Base-by-base conservation (phyloP, 2,113 vertebrate species). In the Syngnathus floridae region DNA sequence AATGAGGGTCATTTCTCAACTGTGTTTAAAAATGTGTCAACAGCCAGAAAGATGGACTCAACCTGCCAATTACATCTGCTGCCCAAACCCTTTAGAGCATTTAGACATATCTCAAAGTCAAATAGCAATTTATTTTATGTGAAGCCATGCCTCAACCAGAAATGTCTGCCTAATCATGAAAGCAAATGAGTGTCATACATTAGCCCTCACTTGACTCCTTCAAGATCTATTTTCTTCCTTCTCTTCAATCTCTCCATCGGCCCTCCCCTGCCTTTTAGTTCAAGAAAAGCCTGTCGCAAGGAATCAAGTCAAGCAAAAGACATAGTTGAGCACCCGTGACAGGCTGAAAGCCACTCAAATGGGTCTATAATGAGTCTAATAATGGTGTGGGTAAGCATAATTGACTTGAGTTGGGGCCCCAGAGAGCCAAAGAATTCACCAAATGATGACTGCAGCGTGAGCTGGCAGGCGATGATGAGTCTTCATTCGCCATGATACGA, bases 1-100 rank as follows among this genome's bases (percentile, higher is more conserved):
- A 87, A 90, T 78, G 76, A 90, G 81, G 83, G 80, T 86, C 72
- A 85, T 90, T 90, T 84, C 81, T 89, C 84, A 90, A 78, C 82
- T 73, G 71, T 85, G 81, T 87, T 90, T 87, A 82, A 88, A 88
- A 86, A 86, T 83, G 79, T 88, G 86, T 86, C 80, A 85, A 73
- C 79, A 82, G 77, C 64, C 80, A 74, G 71, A 58, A 62, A 77
- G 83, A 85, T 78, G 66, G 70, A 74, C 74, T 81, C 22, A 71
- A 69, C 17, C 67, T 79, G 77, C 70, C 82, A 85, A 65, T 57
- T 84, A 78, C 68, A 52, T 5, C 65, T 82, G 68, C 75, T 72
- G 64, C 43, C 64, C 56, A 74, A 75, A 72, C 68, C 67, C 65
- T 79, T 74, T 72, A 71, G 70, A 65, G 72, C 45, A 22, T 54